Base-by-base conservation (phyloP, 2,797 vertebrate genomes). In the Amniataba percoides region DNA sequence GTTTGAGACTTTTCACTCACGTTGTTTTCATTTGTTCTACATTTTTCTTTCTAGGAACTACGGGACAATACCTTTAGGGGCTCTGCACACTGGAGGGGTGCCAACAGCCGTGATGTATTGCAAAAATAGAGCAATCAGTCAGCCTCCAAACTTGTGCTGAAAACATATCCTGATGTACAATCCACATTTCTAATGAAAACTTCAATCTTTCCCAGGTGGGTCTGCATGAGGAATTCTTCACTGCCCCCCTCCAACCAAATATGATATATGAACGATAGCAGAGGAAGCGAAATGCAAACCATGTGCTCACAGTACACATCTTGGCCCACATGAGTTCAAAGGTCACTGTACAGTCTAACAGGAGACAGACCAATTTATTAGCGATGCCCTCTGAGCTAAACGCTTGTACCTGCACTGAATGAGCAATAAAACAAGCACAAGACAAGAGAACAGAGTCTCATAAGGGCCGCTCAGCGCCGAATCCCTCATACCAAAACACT, bases 101-200 rank as follows among this genome's bases (percentile, higher is more conserved):
- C 58, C 71, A 83, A 83, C 70, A 57, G 67, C 12, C 19, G 15
- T 79, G 75, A 89, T 78, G 56, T 52, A 86, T 68, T 52, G 45
- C 71, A 72, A 62, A 88, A 86, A 80, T 34, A 87, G 12, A 79
- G 19, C 60, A 57, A 81, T 81, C 66, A 2, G 70, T 88, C 83
- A 80, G 21, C 36, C 12, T 66, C 48, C 48, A 14, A 25, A 7
- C 48, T 12, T 52, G 25, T 48, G 55, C 68, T 73, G 60, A 83
- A 66, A 87, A 74, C 49, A 71, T 5, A 61, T 76, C 25, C n/a
- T 18, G 12, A 7, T 43, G 15, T 69, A 67, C 27, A 11, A 62
- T 19, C 57, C 46, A 70, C 64, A 65, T 56, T 59, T 86, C 40
- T 52, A 71, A 83, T 76, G 64, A 82, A 82, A 83, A 74, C 16